Evolutionary conservation across 2,888 invertebrate species (phyloP), one percentile per base, ranked within the genome.

Genomic region (Platycnemis pennipes): DNA sequence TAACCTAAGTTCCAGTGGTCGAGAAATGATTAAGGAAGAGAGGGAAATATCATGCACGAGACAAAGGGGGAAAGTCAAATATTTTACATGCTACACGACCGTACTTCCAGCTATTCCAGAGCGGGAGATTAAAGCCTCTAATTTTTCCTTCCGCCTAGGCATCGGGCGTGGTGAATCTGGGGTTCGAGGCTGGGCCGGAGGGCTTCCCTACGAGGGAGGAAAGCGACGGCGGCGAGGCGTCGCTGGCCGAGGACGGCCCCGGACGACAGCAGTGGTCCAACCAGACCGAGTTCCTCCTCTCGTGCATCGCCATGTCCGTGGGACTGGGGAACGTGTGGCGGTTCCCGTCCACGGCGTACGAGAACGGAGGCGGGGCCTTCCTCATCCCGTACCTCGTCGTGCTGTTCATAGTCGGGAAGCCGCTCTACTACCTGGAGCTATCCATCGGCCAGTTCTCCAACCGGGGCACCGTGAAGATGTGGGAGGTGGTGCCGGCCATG

Each of bases 381-480:
- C 96, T 98, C 45, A 97, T 98, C 95, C 98, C 98, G 0, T 98
- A 98, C 95, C 96, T 98, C 56, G 97, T 98, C 86, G 97, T 98
- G 2, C 96, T 98, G 44, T 96, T 97, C 45, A 95, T 98, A 88
- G 97, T 98, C 94, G 98, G 98, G 94, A 97, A 98, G 95, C 98
- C 98, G 0, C 97, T 99, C 96, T 98, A 99, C 96, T 98, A 98
- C 96, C 96, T 99, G 96, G 99, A 99, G 96, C 98, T 98, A 96
- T 97, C 97, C 2, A 96, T 99, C 13, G 99, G 99, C 22, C 99
- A 99, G 96, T 99, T 99, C 96, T 98, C 98, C 94, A 98, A 98
- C 94, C 97, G 97, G 95, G 98, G 99, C 94, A 98, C 98, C 19
- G 98, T 98, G 0, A 98, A 98, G 96, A 97, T 98, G 45, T 98